These are phyloP conservation scores for Tyrannus savana DNA, from an alignment of 2,113 vertebrate genomes.

Conservation along the genomic window DNA sequence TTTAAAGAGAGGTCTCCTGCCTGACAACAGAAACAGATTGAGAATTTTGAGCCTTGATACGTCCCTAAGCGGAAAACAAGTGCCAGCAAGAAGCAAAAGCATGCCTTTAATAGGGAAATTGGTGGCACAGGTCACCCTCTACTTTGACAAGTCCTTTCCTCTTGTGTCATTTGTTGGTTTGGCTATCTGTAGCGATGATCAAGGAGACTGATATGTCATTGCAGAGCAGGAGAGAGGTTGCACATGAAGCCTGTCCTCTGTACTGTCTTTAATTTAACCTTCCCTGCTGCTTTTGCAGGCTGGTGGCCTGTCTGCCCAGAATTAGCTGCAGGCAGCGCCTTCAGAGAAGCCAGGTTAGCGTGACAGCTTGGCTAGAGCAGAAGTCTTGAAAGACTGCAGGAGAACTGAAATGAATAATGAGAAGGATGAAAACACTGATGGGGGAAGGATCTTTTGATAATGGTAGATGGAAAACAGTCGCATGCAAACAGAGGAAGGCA, in stretches of 20 bases:
- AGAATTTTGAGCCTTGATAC: background rate
- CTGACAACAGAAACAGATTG: background rate
- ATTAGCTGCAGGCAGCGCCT: background rate
- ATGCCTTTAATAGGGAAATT: background rate
- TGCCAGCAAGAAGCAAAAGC: background rate
- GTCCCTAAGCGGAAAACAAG: background rate
- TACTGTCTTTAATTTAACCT: conserved; percentile 13
- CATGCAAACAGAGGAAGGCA: background rate
- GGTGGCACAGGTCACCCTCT: conserved; percentile 4
- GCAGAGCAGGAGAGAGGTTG: background rate
- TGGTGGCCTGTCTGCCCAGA: background rate
- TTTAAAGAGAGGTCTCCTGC: background rate
- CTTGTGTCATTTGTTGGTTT: background rate
- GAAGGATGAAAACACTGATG: background rate
- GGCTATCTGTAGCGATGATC: conserved; percentile 10
- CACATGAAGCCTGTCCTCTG: background rate
- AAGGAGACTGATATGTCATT: conserved; percentile 4
- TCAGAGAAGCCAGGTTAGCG: background rate
- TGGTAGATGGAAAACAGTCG: background rate
- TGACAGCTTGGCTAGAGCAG: background rate
- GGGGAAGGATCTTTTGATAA: background rate
- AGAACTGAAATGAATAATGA: background rate
- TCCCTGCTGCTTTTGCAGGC: conserved; percentile 10
- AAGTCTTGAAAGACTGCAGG: background rate
- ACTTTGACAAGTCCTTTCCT: conserved; percentile 1